Base-by-base conservation (phyloP, 2,888 invertebrate species). In the Lepeophtheirus nordmannii region DNA sequence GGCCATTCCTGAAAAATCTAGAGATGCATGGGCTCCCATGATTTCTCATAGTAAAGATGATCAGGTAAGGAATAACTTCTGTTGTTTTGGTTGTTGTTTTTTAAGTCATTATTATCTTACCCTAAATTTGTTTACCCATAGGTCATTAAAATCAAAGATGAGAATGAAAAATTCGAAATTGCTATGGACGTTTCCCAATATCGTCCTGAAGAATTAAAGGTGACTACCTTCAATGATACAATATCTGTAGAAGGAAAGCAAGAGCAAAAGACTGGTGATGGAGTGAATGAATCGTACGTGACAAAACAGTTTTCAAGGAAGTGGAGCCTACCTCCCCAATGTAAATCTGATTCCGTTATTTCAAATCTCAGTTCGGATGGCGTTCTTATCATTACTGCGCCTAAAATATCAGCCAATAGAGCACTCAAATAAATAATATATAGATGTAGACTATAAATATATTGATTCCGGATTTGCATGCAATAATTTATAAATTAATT, bases 301-400 rank as follows among this genome's bases (percentile, higher is more conserved):
- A 62, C 40, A 40, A 38, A 40, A 40, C 62, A 62, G 40, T 62
- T 62, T 40, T 62, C 62, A 12, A 37, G 62, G 11, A 62, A 62
- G 41, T 62, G 62, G 62, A 62, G 39, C 40, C 40, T 62, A 12
- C 62, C 62, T 17, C 39, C 39, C n/a, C 39, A 40, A 20, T 62
- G 62, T 40, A 41, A 62, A 17, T 20, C 62, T 17, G 62, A 62
- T 17, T 20, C 37, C 10, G 62, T 62, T 11, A 23, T 62, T 20
- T 62, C 62, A 17, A 62, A 62, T 41, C 62, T 62, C 39, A 62
- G 62, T 17, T 62, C 62, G 1, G 62, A 62, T 7, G 62, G 62
- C 5, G 40, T 62, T 40, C 39, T 62, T 14, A 62, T 62, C 39
- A 40, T 62, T 20, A 62, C 62, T 40, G 62, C 62, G 1, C 62